phyloP scores from a whole-genome alignment of 2,888 invertebrate species.

The Lysandra bellargus region DNA sequence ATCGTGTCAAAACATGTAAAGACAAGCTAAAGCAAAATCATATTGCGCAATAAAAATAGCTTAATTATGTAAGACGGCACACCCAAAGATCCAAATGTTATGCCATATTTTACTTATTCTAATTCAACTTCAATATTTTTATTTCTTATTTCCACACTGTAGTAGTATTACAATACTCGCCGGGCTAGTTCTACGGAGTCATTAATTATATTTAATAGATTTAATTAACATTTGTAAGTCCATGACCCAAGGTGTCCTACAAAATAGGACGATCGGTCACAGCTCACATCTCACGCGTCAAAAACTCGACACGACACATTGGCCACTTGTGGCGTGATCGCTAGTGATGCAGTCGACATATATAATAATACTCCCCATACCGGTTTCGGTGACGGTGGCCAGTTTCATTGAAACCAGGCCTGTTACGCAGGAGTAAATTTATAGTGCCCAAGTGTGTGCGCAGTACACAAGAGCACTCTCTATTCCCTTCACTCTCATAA shows the following conservation, averaged over 20 bases:
- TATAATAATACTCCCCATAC: too few relatives aligned
- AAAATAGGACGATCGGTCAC: conserved; percentile 21
- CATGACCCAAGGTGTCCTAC: conserved; percentile 26
- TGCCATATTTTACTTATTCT: conserved; percentile 5
- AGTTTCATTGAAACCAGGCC: too few relatives aligned
- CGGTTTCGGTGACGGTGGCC: too few relatives aligned
- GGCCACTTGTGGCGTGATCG: not conserved
- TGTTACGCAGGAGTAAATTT: too few relatives aligned
- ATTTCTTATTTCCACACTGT: conserved; percentile 17
- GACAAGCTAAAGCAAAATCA: not conserved
- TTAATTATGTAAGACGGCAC: not conserved
- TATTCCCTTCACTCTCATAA: too few relatives aligned
- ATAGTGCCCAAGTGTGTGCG: too few relatives aligned
- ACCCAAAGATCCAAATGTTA: not conserved
- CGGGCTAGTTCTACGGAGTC: not conserved
- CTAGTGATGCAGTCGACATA: not conserved
- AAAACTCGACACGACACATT: not conserved
- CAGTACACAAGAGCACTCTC: too few relatives aligned
- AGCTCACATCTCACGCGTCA: not conserved
- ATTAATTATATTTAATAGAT: conserved; percentile 12
- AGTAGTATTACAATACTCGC: conserved; percentile 27
- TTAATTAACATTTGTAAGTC: conserved; percentile 20
- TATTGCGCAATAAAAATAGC: not conserved
- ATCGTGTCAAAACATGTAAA: not conserved
- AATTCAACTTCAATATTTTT: conserved; percentile 1